A percentile compares a stretch with the other conserved stretches of the same genome.
phyloP scores from a whole-genome alignment of 2,888 invertebrate genomes.

The Ennomos quercinarius region DNA sequence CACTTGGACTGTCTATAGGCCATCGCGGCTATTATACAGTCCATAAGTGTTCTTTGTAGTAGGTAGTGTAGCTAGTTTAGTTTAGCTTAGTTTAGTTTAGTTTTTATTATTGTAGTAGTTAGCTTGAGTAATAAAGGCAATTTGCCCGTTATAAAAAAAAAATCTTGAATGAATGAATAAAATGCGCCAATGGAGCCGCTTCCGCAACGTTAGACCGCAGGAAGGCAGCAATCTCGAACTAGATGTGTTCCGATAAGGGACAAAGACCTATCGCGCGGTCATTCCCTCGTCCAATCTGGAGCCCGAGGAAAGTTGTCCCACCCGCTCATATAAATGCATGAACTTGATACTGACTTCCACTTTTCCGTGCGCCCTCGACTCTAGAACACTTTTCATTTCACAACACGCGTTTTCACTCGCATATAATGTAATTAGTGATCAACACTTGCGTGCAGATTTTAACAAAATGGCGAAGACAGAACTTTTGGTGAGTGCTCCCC shows the following conservation, averaged over 20 bases:
- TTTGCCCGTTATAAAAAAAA: too few species aligned
- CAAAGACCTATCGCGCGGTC: slow-evolving; percentile 79
- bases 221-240: slow-evolving; percentile 63
- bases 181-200: slow-evolving; percentile 42
- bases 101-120: too few species aligned
- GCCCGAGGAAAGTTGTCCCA: slow-evolving; percentile 73
- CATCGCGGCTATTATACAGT: too few species aligned
- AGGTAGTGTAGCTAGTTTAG: too few species aligned
- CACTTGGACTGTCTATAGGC: too few species aligned
- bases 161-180: slow-evolving; percentile 14
- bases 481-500: slow-evolving; percentile 68
- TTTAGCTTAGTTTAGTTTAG: too few species aligned
- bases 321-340: slow-evolving; percentile 79
- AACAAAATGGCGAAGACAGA: slow-evolving; percentile 65
- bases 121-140: too few species aligned
- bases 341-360: slow-evolving; percentile 78
- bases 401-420: slow-evolving; percentile 53
- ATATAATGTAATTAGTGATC: slow-evolving; percentile 66
- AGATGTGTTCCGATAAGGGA: slow-evolving; percentile 76
- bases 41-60: too few species aligned
- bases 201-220: slow-evolving; percentile 51
- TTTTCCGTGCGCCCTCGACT: slow-evolving; percentile 69
- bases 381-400: slow-evolving; percentile 76
- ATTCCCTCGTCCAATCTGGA: slow-evolving; percentile 77
- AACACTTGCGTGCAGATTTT: slow-evolving; percentile 34